phyloP scores from a whole-genome alignment of 2,888 invertebrate genomes.

The Caenorhabditis sp. region DNA sequence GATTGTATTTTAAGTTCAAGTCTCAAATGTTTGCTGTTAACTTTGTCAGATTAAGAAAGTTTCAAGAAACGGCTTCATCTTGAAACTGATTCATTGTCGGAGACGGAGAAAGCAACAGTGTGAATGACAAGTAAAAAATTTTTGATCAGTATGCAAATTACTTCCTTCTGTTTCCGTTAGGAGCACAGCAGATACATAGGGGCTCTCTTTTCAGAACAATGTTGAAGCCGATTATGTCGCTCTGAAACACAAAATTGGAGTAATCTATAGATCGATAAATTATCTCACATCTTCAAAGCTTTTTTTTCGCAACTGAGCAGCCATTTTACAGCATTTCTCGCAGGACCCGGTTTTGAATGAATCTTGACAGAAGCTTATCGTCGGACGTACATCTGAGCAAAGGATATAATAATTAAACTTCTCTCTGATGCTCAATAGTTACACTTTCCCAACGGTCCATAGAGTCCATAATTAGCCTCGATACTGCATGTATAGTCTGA shows the following conservation, averaged over 20 bases:
- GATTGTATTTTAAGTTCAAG: too few species aligned
- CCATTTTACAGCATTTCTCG: conserved; percentile 43
- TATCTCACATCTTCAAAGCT: conserved; percentile 23
- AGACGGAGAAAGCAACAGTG: too few species aligned
- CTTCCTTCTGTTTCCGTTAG: conserved; percentile 2
- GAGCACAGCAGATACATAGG: conserved; percentile 46
- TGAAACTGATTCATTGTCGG: too few species aligned
- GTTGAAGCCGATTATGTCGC: conserved; percentile 43
- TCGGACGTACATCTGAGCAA: conserved; percentile 24
- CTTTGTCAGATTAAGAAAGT: too few species aligned
- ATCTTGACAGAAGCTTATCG: conserved; percentile 31
- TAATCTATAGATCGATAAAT: background rate
- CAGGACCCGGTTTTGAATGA: conserved; percentile 33
- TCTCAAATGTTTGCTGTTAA: too few species aligned
- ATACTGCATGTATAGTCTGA: conserved; percentile 40
- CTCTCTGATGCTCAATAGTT: too few species aligned
- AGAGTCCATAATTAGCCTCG: conserved; percentile 38
- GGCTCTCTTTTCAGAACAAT: conserved; percentile 32
- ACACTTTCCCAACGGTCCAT: conserved; percentile 25
- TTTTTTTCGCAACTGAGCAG: conserved; percentile 32
- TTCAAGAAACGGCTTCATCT: too few species aligned
- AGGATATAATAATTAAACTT: background rate
- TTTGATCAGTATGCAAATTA: background rate
- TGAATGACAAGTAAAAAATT: background rate
- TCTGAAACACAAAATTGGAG: background rate